Base-by-base conservation (phyloP, 1,140 invertebrate species). In the Tenebrio molitor region DNA sequence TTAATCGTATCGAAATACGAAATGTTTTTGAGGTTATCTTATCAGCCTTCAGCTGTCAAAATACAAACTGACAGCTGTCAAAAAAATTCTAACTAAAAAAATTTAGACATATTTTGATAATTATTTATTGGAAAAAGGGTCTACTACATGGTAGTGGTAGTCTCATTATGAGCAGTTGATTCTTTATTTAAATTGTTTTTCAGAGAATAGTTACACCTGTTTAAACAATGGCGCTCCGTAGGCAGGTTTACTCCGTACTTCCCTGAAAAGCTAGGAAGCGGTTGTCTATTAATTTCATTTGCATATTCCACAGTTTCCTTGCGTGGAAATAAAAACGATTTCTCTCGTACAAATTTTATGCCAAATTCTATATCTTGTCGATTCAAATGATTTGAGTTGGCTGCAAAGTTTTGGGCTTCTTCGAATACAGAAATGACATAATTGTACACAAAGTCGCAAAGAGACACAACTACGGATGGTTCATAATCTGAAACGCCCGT, bases 391-490 rank as follows among this genome's bases (percentile, higher is more conserved):
- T 3, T 17, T 7, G 46, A 25, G 17, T 58, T 4, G 2, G 25
- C 8, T 25, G 50, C 21, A 41, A 12, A 71, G 14, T 67, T 16
- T 65, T 21, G 21, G 6, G 68, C 39, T 70, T 70, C 44, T 65
- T 34, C 64, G 5, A 34, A 64, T 5, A 53, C 46, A 64, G 46
- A 25, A 8, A 34, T 3, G 15, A 16, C 21, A 7, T 46, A 68
- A 33, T 68, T 50, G 19, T 29, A 50, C 12, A 10, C 16, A 15
- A 50, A 68, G 25, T 50, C 46, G 7, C 12, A 19, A n/a, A 42
- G 29, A 17, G 17, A 53, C 44, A 15, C 6, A 10, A 46, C 50
- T 29, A 58, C 23, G n/a, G 12, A 6, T 25, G 1, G 0, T 5
- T 58, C 23, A 15, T 29, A 58, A 7, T 21, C 46, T 14, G n/a